A percentile compares a stretch with the other conserved stretches of the same genome.
Conservation (phyloP, 2,797 vertebrate species). For the Carapus acus region DNA sequence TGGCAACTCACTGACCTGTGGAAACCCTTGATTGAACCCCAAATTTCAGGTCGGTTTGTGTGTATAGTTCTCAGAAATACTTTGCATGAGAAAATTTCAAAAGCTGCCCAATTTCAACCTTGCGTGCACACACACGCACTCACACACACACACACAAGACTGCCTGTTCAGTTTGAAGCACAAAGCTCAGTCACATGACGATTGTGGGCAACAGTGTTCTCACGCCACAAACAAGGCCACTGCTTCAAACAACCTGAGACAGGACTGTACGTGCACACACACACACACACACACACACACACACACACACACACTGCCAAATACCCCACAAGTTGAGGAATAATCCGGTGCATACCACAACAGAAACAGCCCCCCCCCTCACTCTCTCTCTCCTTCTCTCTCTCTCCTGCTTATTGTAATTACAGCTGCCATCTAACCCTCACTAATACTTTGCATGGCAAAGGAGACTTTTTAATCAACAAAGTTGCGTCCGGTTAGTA, state of each 20-base stretch:
- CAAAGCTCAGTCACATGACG: background rate
- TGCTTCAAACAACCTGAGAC: background rate
- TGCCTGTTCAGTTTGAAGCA: background rate
- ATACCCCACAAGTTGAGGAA: conserved; percentile 24
- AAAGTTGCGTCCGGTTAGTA: conserved; percentile 57
- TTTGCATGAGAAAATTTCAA: no score
- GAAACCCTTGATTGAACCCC: no score
- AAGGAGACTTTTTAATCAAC: conserved; percentile 64
- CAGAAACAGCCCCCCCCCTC: conserved; percentile 18
- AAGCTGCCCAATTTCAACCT: no score
- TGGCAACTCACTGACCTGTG: no score
- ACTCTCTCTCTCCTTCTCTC: conserved; percentile 35
- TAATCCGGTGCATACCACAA: conserved; percentile 31
- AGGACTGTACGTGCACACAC: conserved; percentile 5
- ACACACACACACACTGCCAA: conserved; percentile 12
- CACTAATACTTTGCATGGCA: conserved; percentile 50
- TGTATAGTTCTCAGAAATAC: no score
- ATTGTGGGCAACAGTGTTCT: conserved; percentile 8
- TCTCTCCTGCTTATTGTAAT: conserved; percentile 41
- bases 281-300: background rate
- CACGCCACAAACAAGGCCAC: background rate
- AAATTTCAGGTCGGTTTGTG: no score
- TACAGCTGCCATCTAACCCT: conserved; percentile 46
- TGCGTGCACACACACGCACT: no score
- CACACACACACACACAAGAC: background rate